Percentiles rank a stretch among this genome's conserved stretches.
These are phyloP conservation scores for Digitonthophagus gazella DNA, from an alignment of 2,888 invertebrate genomes.

Conservation along the genomic window DNA sequence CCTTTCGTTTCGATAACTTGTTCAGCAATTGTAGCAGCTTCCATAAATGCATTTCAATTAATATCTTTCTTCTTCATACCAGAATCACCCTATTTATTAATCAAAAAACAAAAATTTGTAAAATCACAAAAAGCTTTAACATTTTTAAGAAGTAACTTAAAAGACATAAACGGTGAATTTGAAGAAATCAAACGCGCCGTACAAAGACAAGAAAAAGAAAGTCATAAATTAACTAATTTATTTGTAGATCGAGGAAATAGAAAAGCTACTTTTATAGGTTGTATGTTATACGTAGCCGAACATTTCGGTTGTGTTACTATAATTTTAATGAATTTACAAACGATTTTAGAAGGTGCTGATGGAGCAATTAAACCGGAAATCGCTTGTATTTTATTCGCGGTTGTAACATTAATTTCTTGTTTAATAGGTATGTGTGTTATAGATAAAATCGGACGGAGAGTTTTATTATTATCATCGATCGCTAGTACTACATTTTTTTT, in stretches of 20 bases:
- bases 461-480: background rate
- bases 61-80: slow-evolving; percentile 27
- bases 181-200: slow-evolving; percentile 26
- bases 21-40: slow-evolving; percentile 25
- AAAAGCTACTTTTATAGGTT: slow-evolving; percentile 5
- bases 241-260: slow-evolving; percentile 11
- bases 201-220: slow-evolving; percentile 23
- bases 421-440: slow-evolving; percentile 10
- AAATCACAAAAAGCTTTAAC: slow-evolving; percentile 19
- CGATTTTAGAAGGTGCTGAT: slow-evolving; percentile 7
- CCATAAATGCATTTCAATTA: slow-evolving; percentile 22
- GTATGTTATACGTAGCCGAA: slow-evolving; percentile 6
- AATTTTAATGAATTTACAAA: slow-evolving; percentile 7
- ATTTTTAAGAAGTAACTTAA: slow-evolving; percentile 9
- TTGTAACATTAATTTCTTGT: slow-evolving; percentile 5
- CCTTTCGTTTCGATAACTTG: slow-evolving; percentile 29
- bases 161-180: slow-evolving; percentile 21
- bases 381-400: slow-evolving; percentile 1
- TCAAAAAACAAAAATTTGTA: slow-evolving; percentile 18
- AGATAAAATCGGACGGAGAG: slow-evolving; percentile 1
- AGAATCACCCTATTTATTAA: slow-evolving; percentile 26
- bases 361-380: background rate
- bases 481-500: background rate
- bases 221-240: slow-evolving; percentile 21
- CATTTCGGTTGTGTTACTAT: slow-evolving; percentile 14